These are phyloP conservation scores for Amaurobius ferox DNA, from an alignment of 2,888 invertebrate species.

Conservation along the genomic window DNA sequence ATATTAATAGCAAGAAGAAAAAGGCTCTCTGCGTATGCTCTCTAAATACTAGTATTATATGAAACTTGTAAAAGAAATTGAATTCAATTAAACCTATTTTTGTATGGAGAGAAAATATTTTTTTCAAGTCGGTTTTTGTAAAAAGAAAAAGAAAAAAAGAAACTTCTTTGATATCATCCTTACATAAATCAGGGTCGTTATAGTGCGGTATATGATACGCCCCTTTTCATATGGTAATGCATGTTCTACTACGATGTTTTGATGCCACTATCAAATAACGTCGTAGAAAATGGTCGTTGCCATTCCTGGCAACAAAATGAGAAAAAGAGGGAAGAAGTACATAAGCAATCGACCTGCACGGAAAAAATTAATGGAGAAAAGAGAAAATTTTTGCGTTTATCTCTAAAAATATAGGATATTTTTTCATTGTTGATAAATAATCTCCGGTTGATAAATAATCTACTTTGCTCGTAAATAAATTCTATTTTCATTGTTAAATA, in stretches of 20 bases:
- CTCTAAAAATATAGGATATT: neutral
- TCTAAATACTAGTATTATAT: too few relatives aligned
- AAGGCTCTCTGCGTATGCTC: too few relatives aligned
- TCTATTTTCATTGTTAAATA: neutral
- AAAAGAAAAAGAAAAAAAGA: too few relatives aligned
- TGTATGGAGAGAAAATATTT: too few relatives aligned
- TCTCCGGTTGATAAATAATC: neutral
- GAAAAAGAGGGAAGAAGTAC: neutral
- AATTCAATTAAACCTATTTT: too few relatives aligned
- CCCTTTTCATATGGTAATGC: slow-evolving; percentile 14
- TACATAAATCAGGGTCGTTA: neutral
- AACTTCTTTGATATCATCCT: slow-evolving; percentile 7
- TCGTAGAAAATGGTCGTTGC: slow-evolving; percentile 3
- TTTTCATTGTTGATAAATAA: too few relatives aligned
- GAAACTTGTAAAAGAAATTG: too few relatives aligned
- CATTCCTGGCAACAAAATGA: neutral
- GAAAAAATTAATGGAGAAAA: neutral
- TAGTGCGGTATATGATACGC: neutral
- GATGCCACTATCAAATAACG: slow-evolving; percentile 9
- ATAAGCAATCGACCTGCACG: neutral
- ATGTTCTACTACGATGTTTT: neutral
- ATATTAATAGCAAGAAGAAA: too few relatives aligned
- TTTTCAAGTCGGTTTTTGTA: too few relatives aligned
- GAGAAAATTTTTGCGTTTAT: neutral
- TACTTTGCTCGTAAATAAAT: slow-evolving; percentile 9